A percentile compares a stretch with the other conserved stretches of the same genome.
Evolutionary conservation across 2,797 vertebrate genomes (phyloP).

Genomic region (Euphonia xanthogaster): DNA sequence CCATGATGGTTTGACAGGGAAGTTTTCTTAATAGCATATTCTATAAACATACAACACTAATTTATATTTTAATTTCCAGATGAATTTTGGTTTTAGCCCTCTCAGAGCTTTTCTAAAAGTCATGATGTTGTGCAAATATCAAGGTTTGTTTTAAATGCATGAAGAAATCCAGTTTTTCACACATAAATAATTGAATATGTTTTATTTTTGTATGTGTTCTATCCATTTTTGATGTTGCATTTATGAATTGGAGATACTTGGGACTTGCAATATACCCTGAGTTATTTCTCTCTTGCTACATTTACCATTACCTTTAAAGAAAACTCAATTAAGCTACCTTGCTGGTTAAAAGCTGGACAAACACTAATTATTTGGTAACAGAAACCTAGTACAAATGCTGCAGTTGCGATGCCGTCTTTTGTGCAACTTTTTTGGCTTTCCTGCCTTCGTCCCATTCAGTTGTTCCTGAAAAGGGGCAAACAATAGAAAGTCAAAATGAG

Average conservation of each 20-base stretch:
- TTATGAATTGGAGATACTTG: not conserved
- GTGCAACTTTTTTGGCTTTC: not conserved
- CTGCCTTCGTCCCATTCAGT: not conserved
- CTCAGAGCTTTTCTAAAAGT: not conserved
- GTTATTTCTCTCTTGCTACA: not conserved
- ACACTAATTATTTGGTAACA: not conserved
- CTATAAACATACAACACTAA: not conserved
- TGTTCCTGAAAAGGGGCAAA: not conserved
- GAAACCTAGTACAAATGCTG: not conserved
- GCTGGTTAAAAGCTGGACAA: slow-evolving; percentile 9
- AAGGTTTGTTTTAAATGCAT: not conserved
- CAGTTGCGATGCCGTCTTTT: not conserved
- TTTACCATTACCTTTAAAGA: not conserved
- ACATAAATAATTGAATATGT: not conserved
- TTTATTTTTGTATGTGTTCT: not conserved
- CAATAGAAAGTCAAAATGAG: not conserved
- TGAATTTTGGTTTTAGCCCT: not conserved
- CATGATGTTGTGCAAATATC: not conserved
- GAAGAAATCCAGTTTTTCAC: not conserved
- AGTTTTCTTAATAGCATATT: not conserved
- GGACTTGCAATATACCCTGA: not conserved
- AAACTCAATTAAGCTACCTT: not conserved
- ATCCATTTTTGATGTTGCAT: not conserved
- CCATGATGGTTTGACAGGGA: too few relatives aligned
- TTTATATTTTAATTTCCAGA: not conserved